Base-by-base conservation (phyloP, 2,888 invertebrate species). In the Drosophila sordidula region DNA sequence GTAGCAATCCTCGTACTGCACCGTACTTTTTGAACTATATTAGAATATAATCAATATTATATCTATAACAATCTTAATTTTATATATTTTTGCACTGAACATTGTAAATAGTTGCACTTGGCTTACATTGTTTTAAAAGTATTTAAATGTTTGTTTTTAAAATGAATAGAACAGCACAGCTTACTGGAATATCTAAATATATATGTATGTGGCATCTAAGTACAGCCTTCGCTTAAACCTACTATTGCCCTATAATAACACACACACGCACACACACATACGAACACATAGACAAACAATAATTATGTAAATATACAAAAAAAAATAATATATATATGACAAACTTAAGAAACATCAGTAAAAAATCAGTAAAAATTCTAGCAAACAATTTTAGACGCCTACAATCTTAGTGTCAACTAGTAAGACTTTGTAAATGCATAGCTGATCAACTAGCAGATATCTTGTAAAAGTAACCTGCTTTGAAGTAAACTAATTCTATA, bases 321-420 rank as follows among this genome's bases (percentile, higher is more conserved):
- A 69, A 32, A 39, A 26, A 22, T 47, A 25, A 59, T 46, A 46
- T 65, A 69, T 51, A 46, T 39, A 18, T 58, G 49, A 59, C 51
- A 67, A 64, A 59, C 54, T 64, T 61, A 65, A 62, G 56, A 59
- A 80, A 67, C 65, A 78, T 79, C 77, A 76, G 72, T 70, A 77
- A 74, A 79, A 82, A 81, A 77, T 79, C 76, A 59, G 80, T 80
- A 84, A 81, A 44, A 79, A 71, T 58, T 57, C 65, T 79, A 76
- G 73, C 59, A 59, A 61, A 66, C 39, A 66, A 74, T 47, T 62
- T 65, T 78, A 78, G 78, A 78, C 55, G 75, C 64, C 54, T 63
- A 46, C 32, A 70, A 76, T 62, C 34, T 62, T 67, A 74, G 78
- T 62, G 66, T 59, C 62, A 59, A 74, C 51, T 77, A 74, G 74